Percentiles rank a stretch among this genome's conserved stretches.
These are phyloP conservation scores for Cydia splendana DNA, from an alignment of 1,140 invertebrate genomes.

Conservation along the genomic window DNA sequence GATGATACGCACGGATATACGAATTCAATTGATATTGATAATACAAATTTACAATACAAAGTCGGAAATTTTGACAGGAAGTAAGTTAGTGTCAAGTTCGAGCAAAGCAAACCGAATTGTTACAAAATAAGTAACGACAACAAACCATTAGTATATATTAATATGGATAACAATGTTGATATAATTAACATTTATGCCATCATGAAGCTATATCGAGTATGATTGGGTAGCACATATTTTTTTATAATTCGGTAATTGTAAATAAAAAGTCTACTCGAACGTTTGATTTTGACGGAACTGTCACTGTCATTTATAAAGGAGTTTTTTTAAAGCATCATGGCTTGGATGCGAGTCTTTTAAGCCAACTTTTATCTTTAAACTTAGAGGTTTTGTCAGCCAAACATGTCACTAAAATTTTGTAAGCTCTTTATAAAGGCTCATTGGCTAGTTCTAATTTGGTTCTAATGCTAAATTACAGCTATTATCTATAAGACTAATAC, in stretches of 20 bases:
- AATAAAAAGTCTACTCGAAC: neutral
- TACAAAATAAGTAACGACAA: neutral
- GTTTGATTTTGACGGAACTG: neutral
- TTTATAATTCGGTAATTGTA: neutral
- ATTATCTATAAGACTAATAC: too few relatives aligned
- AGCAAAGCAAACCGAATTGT: neutral
- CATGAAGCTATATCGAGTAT: neutral
- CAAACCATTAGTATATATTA: neutral
- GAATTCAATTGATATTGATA: neutral
- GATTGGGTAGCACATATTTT: neutral
- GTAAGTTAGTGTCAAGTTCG: slow-evolving; percentile 8
- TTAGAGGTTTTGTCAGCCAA: too few relatives aligned
- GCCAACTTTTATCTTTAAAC: too few relatives aligned
- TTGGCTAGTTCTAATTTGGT: too few relatives aligned
- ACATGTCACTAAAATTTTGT: too few relatives aligned
- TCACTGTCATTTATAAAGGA: neutral
- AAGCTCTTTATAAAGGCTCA: too few relatives aligned
- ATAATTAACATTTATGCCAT: neutral
- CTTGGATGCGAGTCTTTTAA: neutral
- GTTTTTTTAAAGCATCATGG: neutral
- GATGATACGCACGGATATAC: neutral
- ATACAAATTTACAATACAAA: neutral
- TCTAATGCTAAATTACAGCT: too few relatives aligned
- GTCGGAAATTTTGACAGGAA: slow-evolving; percentile 16
- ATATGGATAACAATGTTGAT: neutral